phyloP scores from a whole-genome alignment of 2,888 invertebrate species.

The Pollenia griseotomentosa region DNA sequence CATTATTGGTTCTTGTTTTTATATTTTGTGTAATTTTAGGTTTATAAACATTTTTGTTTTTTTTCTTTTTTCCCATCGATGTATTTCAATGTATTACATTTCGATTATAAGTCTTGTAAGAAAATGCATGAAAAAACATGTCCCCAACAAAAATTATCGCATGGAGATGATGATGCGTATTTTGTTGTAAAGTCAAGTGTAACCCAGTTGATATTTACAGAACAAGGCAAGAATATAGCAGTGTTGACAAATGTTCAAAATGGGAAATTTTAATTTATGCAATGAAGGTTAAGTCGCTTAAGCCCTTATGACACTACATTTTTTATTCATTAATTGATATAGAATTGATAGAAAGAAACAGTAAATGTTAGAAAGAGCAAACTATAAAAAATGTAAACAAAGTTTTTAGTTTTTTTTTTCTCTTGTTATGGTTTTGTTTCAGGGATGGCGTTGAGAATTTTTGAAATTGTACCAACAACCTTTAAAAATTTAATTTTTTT shows the following conservation, averaged over 20 bases:
- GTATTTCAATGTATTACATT: constrained; percentile 67
- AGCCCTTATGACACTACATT: no score
- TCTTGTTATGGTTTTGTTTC: no score
- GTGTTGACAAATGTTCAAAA: background rate
- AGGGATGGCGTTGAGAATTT: no score
- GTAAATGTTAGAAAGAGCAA: no score
- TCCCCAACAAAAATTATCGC: background rate
- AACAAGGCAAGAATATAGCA: background rate
- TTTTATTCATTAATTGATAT: no score
- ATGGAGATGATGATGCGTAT: constrained; percentile 50
- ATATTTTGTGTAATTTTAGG: constrained; percentile 48
- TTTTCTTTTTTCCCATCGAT: constrained; percentile 29
- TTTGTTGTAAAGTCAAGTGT: constrained; percentile 3
- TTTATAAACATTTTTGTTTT: constrained; percentile 33
- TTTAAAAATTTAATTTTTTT: no score
- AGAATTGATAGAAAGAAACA: no score
- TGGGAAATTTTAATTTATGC: no score
- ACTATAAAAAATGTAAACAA: no score
- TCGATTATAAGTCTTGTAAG: constrained; percentile 71
- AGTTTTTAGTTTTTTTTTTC: no score
- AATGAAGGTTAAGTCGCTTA: no score
- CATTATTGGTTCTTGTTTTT: constrained; percentile 38
- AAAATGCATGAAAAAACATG: constrained; percentile 37
- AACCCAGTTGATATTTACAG: constrained; percentile 1
- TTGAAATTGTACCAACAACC: no score